These are phyloP conservation scores for Gobiocypris rarus DNA, from an alignment of 2,113 vertebrate species.

Conservation along the genomic window DNA sequence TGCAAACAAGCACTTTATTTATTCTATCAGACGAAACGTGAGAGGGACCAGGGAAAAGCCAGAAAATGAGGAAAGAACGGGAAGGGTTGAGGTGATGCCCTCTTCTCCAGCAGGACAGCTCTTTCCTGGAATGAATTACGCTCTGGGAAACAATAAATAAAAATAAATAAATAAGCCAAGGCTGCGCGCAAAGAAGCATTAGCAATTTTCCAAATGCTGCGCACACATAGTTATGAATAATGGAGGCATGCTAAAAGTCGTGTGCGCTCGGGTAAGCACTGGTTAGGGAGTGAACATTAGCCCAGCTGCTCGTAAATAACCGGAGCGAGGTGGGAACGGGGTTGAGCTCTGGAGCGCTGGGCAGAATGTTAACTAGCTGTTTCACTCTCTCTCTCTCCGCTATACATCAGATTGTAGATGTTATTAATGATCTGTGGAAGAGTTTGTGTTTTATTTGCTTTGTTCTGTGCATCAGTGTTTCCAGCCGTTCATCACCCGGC, in stretches of 20 bases:
- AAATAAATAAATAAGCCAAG: slow-evolving; percentile 62
- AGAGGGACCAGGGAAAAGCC: not conserved
- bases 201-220: slow-evolving; percentile 66
- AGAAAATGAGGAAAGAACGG: not conserved
- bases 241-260: slow-evolving; percentile 60
- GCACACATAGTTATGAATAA: slow-evolving; percentile 62
- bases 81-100: slow-evolving; percentile 30
- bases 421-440: slow-evolving; percentile 17
- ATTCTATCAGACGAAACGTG: not conserved
- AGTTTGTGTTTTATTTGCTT: slow-evolving; percentile 14
- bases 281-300: slow-evolving; percentile 66
- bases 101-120: slow-evolving; percentile 43
- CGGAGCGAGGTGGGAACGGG: slow-evolving; percentile 33
- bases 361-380: slow-evolving; percentile 63
- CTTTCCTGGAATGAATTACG: slow-evolving; percentile 58
- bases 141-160: slow-evolving; percentile 62
- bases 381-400: slow-evolving; percentile 9
- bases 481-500: slow-evolving; percentile 23
- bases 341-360: slow-evolving; percentile 20
- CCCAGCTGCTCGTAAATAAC: slow-evolving; percentile 63
- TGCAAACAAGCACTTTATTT: slow-evolving; percentile 33
- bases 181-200: slow-evolving; percentile 56
- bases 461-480: slow-evolving; percentile 20
- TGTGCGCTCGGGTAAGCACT: slow-evolving; percentile 58
- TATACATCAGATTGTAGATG: slow-evolving; percentile 24